Evolutionary conservation across 2,888 invertebrate genomes (phyloP), one percentile per base, ranked within the genome.

Genomic region (Orchesellides sinensis): DNA sequence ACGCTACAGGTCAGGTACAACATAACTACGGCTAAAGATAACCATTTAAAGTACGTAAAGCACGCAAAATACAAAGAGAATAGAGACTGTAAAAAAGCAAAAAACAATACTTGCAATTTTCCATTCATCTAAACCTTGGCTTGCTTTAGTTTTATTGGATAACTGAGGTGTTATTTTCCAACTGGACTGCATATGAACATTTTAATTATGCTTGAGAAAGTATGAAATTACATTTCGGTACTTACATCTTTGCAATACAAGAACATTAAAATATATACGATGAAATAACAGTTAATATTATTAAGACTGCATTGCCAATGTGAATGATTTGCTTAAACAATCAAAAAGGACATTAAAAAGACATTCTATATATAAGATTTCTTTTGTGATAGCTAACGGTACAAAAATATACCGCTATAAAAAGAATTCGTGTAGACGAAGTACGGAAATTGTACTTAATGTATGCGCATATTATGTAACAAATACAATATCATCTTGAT

Each of bases 301-400:
- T n/a, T 14, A n/a, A 2, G 10, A 40, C 40, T 14, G 40, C 2
- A 40, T 40, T n/a, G 4, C 14, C 2, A 40, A 40, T 40, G n/a
- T 14, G 40, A 40, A 40, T 5, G 92, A 92, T 88, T 87, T 90
- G 90, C 89, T 85, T 89, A 70, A 72, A 65, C 79, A n/a, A 69
- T 32, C 14, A 66, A 61, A 40, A n/a, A 69, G 35, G 1, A 45
- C 25, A n/a, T 21, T 59, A 14, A 35, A 25, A 68, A 12, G 19
- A 27, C 69, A n/a, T n/a, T n/a, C n/a, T n/a, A n/a, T n/a, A n/a
- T n/a, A 65, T 45, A 61, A 49, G 68, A 56, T 63, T 32, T 54
- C 10, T 29, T 29, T 70, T 45, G 5, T 40, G 40, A 40, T 5
- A 54, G 2, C 25, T 54, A 54, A 54, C 54, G 54, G 54, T 54